A percentile compares a stretch with the other conserved stretches of the same genome.
phyloP scores from a whole-genome alignment of 2,113 vertebrate genomes.

The Euleptes europaea region DNA sequence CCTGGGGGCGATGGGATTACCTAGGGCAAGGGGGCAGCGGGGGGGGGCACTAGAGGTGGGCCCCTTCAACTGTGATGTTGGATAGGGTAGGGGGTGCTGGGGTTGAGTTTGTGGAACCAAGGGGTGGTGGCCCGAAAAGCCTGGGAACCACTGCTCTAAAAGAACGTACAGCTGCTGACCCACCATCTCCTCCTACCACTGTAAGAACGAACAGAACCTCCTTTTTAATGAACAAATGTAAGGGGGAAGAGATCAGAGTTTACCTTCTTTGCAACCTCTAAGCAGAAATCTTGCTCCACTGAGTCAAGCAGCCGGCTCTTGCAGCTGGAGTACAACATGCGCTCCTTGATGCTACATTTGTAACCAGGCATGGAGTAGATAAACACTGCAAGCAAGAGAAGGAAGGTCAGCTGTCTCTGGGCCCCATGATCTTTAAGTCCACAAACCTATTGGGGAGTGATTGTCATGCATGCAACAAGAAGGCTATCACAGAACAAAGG shows the following conservation, averaged over 20 bases:
- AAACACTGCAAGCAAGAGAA: constrained; percentile 82
- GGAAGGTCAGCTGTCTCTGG: neutral
- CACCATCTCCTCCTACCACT: neutral
- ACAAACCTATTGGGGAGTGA: neutral
- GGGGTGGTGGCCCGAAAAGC: no score
- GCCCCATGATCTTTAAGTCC: neutral
- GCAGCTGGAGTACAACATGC: constrained; percentile 99
- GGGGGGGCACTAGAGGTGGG: no score
- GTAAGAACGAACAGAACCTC: neutral
- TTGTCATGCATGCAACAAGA: neutral
- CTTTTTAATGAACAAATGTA: neutral
- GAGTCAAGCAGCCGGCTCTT: constrained; percentile 95
- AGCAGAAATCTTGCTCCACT: constrained; percentile 89
- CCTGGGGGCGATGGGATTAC: no score
- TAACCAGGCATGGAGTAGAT: constrained; percentile 99
- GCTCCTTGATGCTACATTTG: constrained; percentile 96
- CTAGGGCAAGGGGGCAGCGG: no score
- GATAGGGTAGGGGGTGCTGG: no score
- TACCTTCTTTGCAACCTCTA: constrained; percentile 97
- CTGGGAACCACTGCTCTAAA: no score
- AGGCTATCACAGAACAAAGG: neutral
- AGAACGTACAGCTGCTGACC: neutral
- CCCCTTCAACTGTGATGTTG: no score
- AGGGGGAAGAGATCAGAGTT: fast-evolving
- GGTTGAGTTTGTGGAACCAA: no score